Evolutionary conservation across 2,888 invertebrate species (phyloP), one percentile per base, ranked within the genome.

Genomic region (Miltochrista miniata): DNA sequence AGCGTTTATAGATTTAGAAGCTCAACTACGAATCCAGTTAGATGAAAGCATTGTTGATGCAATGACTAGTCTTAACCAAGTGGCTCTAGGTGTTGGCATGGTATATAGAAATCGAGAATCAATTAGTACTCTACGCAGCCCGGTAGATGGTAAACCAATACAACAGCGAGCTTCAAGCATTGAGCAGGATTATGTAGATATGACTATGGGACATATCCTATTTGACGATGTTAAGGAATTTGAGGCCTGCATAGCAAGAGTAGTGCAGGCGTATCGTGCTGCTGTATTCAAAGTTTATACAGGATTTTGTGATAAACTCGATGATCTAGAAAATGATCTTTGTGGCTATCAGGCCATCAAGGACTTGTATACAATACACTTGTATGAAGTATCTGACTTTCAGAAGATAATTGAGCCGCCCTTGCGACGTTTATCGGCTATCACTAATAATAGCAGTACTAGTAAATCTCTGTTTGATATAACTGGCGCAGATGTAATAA

Each of bases 1-100:
- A 59, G 84, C 85, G 7, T 87, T 83, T 56, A 56, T 63, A 1
- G 84, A 88, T 48, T 61, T 90, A 37, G 85, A 85, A 57, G 76
- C 73, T 12, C 75, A 81, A 47, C 64, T 90, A 51, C 73, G 70
- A 24, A 55, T 68, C 34, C 77, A 85, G 50, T 78, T 80, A 2
- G 79, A 84, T 46, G 77, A 79, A 51, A 67, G 52, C 41, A 46
- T 81, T 13, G 51, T 74, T 9, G 66, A 57, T 48, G 74, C 77
- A 1, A 77, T 77, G 53, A 81, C 83, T 13, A 59, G 61, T 11
- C 62, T 89, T 1, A 85, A 87, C 64, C 83, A 86, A 54, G 59
- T 84, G 31, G 72, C 75, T 48, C 63, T 87, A 29, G 80, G 74
- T 31, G 56, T 76, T 10, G 33, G 51, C 12, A 61, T 70, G 37